These are phyloP conservation scores for Panthera tigris DNA, from an alignment of 2,113 vertebrate genomes.

Conservation along the genomic window DNA sequence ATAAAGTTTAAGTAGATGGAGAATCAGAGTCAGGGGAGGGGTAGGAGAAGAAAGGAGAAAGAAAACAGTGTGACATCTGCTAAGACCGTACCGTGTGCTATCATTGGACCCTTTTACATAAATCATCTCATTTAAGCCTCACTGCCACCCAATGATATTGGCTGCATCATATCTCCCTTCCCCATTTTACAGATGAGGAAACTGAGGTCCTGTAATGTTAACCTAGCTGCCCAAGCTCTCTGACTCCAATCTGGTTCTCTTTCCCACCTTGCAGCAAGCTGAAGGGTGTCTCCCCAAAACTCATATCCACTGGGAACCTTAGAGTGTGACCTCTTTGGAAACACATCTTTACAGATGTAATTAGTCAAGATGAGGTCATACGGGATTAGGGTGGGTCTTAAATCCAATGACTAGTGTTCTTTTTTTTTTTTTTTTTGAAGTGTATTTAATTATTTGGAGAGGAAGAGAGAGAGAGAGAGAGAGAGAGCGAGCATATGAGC, in stretches of 20 bases:
- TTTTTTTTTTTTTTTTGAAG: background rate
- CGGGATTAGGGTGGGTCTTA: background rate
- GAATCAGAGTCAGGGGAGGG: background rate
- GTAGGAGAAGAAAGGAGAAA: background rate
- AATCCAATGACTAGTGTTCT: background rate
- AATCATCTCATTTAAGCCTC: background rate
- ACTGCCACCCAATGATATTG: background rate
- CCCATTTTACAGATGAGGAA: background rate
- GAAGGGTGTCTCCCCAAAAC: background rate
- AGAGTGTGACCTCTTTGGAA: background rate
- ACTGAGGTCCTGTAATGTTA: background rate
- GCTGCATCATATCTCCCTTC: fast-evolving
- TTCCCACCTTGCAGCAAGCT: background rate
- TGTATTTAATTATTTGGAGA: no score
- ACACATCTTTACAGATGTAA: background rate
- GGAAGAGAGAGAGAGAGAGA: no score
- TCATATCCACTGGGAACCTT: background rate
- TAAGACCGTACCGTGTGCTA: background rate
- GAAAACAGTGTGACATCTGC: background rate
- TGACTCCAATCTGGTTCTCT: background rate
- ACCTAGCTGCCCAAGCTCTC: background rate
- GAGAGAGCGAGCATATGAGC: no score
- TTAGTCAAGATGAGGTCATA: background rate
- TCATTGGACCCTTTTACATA: background rate
- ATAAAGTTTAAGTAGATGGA: background rate